Evolutionary conservation across 2,888 invertebrate species (phyloP).

Genomic region (Tetramorium bicarinatum): DNA sequence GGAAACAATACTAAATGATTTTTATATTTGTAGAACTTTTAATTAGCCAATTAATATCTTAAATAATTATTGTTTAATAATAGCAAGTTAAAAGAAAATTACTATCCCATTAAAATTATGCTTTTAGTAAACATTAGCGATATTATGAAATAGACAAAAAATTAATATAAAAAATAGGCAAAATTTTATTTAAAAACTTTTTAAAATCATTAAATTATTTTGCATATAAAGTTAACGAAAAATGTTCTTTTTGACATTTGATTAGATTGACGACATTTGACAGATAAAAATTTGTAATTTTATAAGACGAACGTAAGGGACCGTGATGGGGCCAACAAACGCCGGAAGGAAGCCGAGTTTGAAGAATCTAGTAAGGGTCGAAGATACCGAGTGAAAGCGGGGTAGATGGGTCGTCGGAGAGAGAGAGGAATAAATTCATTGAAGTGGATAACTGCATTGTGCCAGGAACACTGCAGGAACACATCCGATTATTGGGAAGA

Average conservation of each 20-base stretch:
- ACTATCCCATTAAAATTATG: background rate
- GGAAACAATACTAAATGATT: background rate
- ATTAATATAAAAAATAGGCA: background rate
- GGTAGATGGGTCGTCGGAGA: conserved; percentile 61
- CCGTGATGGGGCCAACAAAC: background rate
- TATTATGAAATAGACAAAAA: background rate
- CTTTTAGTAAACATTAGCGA: background rate
- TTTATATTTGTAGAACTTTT: background rate
- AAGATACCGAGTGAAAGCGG: conserved; percentile 30
- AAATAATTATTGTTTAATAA: background rate
- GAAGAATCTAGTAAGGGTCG: conserved; percentile 48
- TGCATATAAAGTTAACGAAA: background rate
- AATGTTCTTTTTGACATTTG: background rate
- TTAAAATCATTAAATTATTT: background rate
- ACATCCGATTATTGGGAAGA: conserved; percentile 85
- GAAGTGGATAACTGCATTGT: conserved; percentile 85
- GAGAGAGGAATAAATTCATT: conserved; percentile 82
- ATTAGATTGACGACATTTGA: background rate
- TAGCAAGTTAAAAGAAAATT: background rate
- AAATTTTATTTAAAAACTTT: background rate
- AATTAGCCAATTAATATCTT: background rate
- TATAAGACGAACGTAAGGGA: background rate
- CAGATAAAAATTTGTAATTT: conserved; percentile 12
- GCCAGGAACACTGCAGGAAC: conserved; percentile 84
- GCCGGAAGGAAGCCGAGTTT: conserved; percentile 31